Conservation (phyloP, 2,888 invertebrate species). For the Troides aeacus region DNA sequence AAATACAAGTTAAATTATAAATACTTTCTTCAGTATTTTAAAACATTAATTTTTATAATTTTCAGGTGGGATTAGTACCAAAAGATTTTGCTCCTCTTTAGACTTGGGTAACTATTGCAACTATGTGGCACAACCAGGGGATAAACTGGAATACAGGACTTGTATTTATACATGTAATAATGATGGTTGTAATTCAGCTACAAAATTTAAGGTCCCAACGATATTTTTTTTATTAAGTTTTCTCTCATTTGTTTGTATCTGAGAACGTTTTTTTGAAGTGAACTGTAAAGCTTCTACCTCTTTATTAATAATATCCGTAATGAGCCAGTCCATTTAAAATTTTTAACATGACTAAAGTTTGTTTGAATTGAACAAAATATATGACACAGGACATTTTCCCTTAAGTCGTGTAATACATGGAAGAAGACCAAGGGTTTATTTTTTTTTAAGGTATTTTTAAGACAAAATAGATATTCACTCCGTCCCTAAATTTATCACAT, state of each 20-base stretch:
- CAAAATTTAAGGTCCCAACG: slow-evolving; percentile 44
- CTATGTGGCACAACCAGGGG: slow-evolving; percentile 92
- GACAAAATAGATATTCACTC: too few species aligned
- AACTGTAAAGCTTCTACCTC: slow-evolving; percentile 8
- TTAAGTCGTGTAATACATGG: neutral
- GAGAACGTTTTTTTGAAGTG: slow-evolving; percentile 16
- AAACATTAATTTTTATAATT: slow-evolving; percentile 30
- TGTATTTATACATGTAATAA: slow-evolving; percentile 92
- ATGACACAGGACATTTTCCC: too few species aligned
- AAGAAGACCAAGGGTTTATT: too few species aligned
- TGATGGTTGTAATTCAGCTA: slow-evolving; percentile 90
- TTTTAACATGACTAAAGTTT: neutral
- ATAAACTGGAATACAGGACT: slow-evolving; percentile 89
- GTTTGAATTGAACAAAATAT: neutral
- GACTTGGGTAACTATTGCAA: slow-evolving; percentile 95
- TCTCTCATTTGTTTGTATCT: slow-evolving; percentile 23
- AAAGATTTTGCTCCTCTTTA: slow-evolving; percentile 91
- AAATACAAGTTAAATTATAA: too few species aligned
- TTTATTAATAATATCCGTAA: neutral
- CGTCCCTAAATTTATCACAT: too few species aligned
- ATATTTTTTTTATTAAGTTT: slow-evolving; percentile 39
- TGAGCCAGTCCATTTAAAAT: neutral
- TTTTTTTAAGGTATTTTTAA: too few species aligned
- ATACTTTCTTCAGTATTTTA: neutral
- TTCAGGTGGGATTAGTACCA: slow-evolving; percentile 93